Percentiles rank a stretch among this genome's conserved stretches.
phyloP scores from a whole-genome alignment of 2,888 invertebrate genomes.

The Nephrotoma guestfalica region DNA sequence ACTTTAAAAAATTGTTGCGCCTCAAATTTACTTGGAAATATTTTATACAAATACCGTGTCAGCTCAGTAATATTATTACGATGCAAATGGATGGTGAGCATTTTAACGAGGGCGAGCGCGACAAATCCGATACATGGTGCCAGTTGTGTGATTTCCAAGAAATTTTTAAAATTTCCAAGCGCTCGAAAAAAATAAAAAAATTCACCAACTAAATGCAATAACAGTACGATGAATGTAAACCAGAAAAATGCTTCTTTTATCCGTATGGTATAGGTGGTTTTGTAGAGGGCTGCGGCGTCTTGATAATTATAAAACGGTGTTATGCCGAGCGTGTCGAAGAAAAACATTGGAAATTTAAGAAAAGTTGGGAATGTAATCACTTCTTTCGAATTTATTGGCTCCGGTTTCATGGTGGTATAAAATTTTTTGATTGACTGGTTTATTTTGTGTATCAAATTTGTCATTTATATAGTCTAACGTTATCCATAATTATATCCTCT shows the following conservation, averaged over 20 bases:
- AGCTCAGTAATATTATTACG: slow-evolving; percentile 16
- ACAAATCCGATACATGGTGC: slow-evolving; percentile 20
- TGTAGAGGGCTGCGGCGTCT: not conserved
- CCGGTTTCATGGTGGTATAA: not conserved
- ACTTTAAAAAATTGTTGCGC: not conserved
- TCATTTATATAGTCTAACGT: too few species aligned
- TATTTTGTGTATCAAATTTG: too few species aligned
- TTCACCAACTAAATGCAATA: slow-evolving; percentile 16
- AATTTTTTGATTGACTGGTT: too few species aligned
- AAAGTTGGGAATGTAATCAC: not conserved
- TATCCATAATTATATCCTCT: too few species aligned
- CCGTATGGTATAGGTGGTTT: not conserved
- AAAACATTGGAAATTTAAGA: not conserved
- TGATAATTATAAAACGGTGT: not conserved
- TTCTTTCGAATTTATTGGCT: not conserved
- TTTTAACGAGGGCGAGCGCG: slow-evolving; percentile 21
- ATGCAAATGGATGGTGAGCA: slow-evolving; percentile 18
- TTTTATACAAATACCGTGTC: slow-evolving; percentile 15
- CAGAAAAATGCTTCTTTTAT: not conserved
- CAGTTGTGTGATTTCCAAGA: slow-evolving; percentile 23
- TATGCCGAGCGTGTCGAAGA: not conserved
- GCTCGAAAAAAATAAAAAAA: slow-evolving; percentile 19
- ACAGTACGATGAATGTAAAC: not conserved
- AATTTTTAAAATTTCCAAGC: slow-evolving; percentile 18
- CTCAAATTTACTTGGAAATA: slow-evolving; percentile 20